phyloP scores from a whole-genome alignment of 30 jellyfish, hydroid and myxozoan species.

The Turritopsis dohrnii region DNA sequence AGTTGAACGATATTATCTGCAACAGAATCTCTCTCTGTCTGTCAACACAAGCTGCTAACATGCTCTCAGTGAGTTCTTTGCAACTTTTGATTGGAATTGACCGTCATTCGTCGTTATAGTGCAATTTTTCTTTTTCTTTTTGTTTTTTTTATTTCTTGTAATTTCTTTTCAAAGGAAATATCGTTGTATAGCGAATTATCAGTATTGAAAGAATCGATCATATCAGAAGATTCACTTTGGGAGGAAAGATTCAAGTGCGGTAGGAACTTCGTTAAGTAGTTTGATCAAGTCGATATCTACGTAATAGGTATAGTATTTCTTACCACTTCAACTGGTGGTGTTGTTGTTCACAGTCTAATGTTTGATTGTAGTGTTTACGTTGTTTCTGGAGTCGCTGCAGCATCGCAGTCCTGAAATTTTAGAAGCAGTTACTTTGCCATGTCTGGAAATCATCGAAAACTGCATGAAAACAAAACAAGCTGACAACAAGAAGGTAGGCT shows the following conservation, averaged over 20 bases:
- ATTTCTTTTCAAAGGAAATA: slow-evolving; percentile 41
- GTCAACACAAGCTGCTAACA: slow-evolving; percentile 71
- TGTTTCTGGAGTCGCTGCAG: slow-evolving; percentile 68
- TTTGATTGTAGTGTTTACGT: slow-evolving; percentile 45
- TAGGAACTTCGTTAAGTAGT: slow-evolving; percentile 13
- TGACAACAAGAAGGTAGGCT: slow-evolving; percentile 38
- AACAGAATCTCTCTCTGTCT: slow-evolving; percentile 56
- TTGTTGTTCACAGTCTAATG: too few relatives aligned
- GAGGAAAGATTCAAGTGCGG: slow-evolving; percentile 83
- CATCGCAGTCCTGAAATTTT: slow-evolving; percentile 52
- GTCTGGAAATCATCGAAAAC: slow-evolving; percentile 55
- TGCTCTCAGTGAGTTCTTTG: slow-evolving; percentile 51
- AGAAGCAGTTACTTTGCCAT: slow-evolving; percentile 77
- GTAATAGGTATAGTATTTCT: too few relatives aligned
- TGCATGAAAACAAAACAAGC: slow-evolving; percentile 33
- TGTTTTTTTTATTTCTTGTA: neutral
- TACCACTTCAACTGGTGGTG: too few relatives aligned
- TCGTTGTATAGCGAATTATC: slow-evolving; percentile 66
- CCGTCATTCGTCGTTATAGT: too few relatives aligned
- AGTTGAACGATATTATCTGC: slow-evolving; percentile 55
- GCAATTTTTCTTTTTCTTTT: too few relatives aligned
- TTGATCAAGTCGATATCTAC: too few relatives aligned
- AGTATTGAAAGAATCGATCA: slow-evolving; percentile 59
- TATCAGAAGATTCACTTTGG: slow-evolving; percentile 65
- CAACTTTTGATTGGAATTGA: too few relatives aligned